Evolutionary conservation across 2,888 invertebrate species (phyloP).

Genomic region (Bombyx huttoni): DNA sequence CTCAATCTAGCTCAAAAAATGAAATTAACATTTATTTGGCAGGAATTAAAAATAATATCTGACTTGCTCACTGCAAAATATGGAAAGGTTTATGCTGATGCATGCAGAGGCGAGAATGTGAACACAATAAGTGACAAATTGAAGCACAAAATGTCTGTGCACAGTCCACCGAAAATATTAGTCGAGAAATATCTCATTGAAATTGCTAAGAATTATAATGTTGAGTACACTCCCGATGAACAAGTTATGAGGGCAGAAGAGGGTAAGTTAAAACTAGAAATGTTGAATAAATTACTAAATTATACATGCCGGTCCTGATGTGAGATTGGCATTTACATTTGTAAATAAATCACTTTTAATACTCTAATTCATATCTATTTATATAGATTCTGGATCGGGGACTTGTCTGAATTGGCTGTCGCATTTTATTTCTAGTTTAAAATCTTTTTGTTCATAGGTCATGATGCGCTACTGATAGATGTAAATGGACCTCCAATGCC

Average conservation of each 20-base stretch:
- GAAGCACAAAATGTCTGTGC: conserved; percentile 92
- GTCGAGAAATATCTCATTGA: conserved; percentile 95
- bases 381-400: too few relatives aligned
- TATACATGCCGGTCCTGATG: too few relatives aligned
- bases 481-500: conserved; percentile 77
- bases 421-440: too few relatives aligned
- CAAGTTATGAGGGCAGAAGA: conserved; percentile 87
- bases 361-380: background rate
- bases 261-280: conserved; percentile 25
- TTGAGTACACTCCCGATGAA: conserved; percentile 95
- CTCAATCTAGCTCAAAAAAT: too few relatives aligned
- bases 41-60: conserved; percentile 84
- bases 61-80: conserved; percentile 93
- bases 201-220: conserved; percentile 95
- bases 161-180: conserved; percentile 94
- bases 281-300: too few relatives aligned
- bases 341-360: background rate
- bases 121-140: conserved; percentile 91
- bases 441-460: conserved; percentile 32
- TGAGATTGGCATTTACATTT: background rate
- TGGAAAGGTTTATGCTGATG: conserved; percentile 93
- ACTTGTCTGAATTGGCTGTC: too few relatives aligned
- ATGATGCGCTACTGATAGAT: conserved; percentile 80
- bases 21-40: conserved; percentile 10
- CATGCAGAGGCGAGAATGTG: conserved; percentile 86